These are phyloP conservation scores for Falcunculus frontatus DNA, from an alignment of 2,113 vertebrate species.

Conservation along the genomic window DNA sequence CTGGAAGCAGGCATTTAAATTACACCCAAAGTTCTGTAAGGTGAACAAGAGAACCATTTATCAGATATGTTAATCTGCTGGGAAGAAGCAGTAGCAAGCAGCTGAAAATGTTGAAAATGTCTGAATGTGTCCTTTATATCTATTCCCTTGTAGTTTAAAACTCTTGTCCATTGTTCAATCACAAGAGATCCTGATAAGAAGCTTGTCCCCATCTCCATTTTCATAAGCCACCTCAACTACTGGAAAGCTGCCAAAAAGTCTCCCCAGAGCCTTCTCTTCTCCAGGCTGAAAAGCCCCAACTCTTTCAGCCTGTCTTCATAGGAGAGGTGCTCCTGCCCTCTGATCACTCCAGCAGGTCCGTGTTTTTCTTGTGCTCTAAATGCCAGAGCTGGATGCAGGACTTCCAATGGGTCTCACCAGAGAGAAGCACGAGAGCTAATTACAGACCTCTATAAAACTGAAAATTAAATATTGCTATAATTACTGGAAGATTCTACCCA, in stretches of 20 bases:
- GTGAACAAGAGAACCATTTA: neutral
- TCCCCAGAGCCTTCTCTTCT: neutral
- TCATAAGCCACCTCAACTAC: neutral
- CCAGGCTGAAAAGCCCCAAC: neutral
- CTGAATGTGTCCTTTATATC: neutral
- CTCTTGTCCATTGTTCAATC: fast-evolving
- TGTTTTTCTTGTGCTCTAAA: neutral
- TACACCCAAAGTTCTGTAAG: neutral
- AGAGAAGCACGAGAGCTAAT: neutral
- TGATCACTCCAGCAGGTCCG: neutral
- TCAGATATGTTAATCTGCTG: neutral
- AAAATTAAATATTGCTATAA: neutral
- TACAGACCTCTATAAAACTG: neutral
- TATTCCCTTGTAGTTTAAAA: neutral
- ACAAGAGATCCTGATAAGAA: neutral
- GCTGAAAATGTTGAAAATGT: neutral
- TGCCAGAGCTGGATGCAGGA: neutral
- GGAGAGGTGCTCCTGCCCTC: neutral
- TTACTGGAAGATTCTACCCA: neutral
- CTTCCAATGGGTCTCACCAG: neutral
- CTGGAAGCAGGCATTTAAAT: neutral
- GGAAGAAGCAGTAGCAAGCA: neutral
- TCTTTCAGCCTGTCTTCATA: too few relatives aligned
- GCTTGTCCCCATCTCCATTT: neutral
- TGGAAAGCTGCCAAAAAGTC: neutral